Percentiles rank a stretch among this genome's conserved stretches.
Conservation (phyloP, 2,113 vertebrate genomes). For the Tupaia tana region DNA sequence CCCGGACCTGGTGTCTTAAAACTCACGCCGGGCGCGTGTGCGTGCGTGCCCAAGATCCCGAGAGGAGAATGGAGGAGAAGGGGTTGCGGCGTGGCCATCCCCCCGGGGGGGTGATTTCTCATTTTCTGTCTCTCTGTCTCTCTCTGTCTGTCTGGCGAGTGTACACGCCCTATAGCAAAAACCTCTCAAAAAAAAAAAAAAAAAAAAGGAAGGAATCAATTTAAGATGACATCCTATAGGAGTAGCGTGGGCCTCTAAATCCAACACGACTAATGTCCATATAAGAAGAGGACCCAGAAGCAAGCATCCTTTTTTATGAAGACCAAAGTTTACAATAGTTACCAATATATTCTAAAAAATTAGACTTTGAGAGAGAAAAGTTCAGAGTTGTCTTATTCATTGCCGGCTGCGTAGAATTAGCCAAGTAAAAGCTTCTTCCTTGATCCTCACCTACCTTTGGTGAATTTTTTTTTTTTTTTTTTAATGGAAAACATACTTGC, state of each 20-base stretch:
- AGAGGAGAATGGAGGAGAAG: too few species aligned
- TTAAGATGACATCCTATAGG: not conserved
- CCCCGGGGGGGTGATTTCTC: too few species aligned
- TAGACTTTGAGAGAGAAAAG: not conserved
- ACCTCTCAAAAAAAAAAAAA: too few species aligned
- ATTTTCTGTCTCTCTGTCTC: too few species aligned
- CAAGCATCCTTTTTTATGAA: not conserved
- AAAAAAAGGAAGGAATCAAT: not conserved
- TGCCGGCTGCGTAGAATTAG: not conserved
- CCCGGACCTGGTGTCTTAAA: too few species aligned
- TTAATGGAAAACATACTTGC: constrained; percentile 7
- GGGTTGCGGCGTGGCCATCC: too few species aligned
- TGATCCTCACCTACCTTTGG: not conserved
- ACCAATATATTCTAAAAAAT: not conserved
- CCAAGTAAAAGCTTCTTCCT: not conserved
- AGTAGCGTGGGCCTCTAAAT: not conserved
- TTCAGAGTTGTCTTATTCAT: not conserved
- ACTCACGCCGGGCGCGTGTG: too few species aligned
- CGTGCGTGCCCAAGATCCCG: too few species aligned
- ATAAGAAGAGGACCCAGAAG: not conserved
- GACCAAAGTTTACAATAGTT: not conserved
- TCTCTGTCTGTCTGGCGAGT: too few species aligned
- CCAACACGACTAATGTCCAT: not conserved
- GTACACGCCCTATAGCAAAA: too few species aligned
- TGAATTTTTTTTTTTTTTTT: not conserved